Evolutionary conservation across 2,113 vertebrate genomes (phyloP).

Genomic region (Nesoenas mayeri): DNA sequence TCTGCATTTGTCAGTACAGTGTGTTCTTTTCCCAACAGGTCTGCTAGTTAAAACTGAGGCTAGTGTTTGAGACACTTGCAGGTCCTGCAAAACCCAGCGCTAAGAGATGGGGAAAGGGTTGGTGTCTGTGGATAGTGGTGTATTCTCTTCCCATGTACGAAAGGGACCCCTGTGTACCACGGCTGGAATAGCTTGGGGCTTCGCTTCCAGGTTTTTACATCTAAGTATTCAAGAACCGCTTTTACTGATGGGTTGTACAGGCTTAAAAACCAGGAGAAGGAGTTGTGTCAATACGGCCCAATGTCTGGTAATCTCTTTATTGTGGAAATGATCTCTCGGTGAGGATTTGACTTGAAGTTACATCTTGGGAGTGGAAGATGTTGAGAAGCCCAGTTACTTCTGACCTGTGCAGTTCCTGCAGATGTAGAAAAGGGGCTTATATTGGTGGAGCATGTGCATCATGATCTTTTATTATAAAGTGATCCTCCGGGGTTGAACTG

Average conservation of each 20-base stretch:
- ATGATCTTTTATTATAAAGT: not conserved
- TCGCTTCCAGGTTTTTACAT: not conserved
- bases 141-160: not conserved
- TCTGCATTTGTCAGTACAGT: not conserved
- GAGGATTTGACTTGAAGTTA: not conserved
- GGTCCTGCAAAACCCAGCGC: not conserved
- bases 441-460: not conserved
- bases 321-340: not conserved
- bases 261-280: not conserved
- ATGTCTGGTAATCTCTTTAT: not conserved
- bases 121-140: not conserved
- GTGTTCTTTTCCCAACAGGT: not conserved
- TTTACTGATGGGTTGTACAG: not conserved
- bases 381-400: not conserved
- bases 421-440: not conserved
- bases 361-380: not conserved
- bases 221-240: not conserved
- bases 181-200: not conserved
- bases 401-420: not conserved
- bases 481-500: not conserved
- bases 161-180: not conserved
- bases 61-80: not conserved
- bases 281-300: not conserved
- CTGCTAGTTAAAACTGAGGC: not conserved
- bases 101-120: not conserved